Base-by-base conservation (phyloP, 2,888 invertebrate genomes). In the Platycnemis pennipes region DNA sequence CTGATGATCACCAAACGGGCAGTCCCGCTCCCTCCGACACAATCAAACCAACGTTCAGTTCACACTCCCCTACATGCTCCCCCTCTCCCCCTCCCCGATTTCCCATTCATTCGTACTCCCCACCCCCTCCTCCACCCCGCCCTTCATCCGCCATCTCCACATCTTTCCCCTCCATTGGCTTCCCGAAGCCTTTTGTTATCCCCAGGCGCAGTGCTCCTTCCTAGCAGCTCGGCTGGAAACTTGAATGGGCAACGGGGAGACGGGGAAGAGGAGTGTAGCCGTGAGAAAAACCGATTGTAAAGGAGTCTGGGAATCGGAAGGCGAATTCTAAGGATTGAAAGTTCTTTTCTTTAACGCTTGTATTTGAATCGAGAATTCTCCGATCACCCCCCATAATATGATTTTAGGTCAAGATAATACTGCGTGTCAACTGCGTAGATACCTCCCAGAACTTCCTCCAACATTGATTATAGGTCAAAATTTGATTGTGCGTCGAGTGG, bases 1-100 rank as follows among this genome's bases (percentile, higher is more conserved):
- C 63, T 63, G 56, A 56, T 91, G 91, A 91, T 63, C 91, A 37
- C 42, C 63, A 91, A 91, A 53, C 42, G 37, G 37, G 42, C 26
- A 26, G 5, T 63, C 63, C n/a, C 63, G 13, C 26, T n/a, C 13
- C 94, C 37, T 8, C 13, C 69, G 26, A 26, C n/a, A n/a, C 63
- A 3, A 63, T 63, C 63, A 13, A 63, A 63, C 63, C 63, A 26
- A 5, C 63, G 5, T 26, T 63, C 63, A 1, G 63, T n/a, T 2
- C 22, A 22, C 63, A 63, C 26, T 63, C 63, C 63, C n/a, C 63
- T 2, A 63, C 22, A 63, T n/a, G 7, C 16, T 77, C 42, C 44
- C 22, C 26, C 63, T 63, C 53, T 63, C 63, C 77, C 77, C 7
- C 63, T 5, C n/a, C 63, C 26, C 22, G 5, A 63, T 26, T 26